phyloP scores from a whole-genome alignment of 2,113 vertebrate species.

The Tetraodon nigroviridis region DNA sequence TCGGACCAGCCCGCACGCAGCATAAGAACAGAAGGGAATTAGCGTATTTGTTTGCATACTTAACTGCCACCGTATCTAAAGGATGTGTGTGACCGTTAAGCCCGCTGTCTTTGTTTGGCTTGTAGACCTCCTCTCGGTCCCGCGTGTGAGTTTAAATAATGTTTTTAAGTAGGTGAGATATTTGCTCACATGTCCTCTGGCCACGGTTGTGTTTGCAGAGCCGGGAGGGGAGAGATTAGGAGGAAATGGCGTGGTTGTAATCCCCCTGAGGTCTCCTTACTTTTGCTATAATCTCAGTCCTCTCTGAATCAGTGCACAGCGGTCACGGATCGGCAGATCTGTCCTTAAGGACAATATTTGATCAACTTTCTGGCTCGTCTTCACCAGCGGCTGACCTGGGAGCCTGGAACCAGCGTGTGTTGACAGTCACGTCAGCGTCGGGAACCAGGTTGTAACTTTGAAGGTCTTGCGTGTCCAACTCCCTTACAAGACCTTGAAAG shows the following conservation, averaged over 20 bases:
- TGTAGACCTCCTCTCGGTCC: background rate
- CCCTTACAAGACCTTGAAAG: no score
- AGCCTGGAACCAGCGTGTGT: no score
- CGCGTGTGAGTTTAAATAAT: conserved; percentile 2
- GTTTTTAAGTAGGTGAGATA: conserved; percentile 39
- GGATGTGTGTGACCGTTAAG: background rate
- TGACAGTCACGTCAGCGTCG: no score
- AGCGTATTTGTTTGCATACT: background rate
- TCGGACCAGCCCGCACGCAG: background rate
- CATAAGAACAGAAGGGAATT: background rate
- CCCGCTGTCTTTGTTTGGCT: conserved; percentile 1
- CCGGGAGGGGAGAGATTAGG: conserved; percentile 8
- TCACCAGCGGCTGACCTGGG: no score
- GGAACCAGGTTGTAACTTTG: no score
- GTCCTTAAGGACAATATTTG: no score
- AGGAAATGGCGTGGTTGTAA: conserved; percentile 21
- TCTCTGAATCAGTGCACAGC: no score
- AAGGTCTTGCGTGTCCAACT: no score
- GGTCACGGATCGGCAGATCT: no score
- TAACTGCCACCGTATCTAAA: background rate
- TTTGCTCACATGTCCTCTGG: conserved; percentile 27
- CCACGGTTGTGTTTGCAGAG: conserved; percentile 13
- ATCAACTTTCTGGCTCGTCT: no score
- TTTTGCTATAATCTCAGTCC: background rate
- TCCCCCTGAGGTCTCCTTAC: background rate